Conservation (phyloP, 2,113 vertebrate genomes). For the Microcebus tavaratra region DNA sequence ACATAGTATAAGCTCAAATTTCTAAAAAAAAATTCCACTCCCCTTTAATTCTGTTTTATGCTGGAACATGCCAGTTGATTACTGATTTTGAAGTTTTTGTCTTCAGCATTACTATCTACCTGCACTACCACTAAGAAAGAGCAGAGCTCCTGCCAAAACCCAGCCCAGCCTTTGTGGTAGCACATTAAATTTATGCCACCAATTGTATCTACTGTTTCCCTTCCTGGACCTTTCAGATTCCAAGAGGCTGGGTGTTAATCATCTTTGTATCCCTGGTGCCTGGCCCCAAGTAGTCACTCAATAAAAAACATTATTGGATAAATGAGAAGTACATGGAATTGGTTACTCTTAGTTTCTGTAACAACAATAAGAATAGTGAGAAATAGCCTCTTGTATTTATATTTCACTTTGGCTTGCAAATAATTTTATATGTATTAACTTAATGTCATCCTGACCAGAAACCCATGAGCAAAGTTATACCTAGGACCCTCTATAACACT, state of each 20-base stretch:
- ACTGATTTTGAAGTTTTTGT: not conserved
- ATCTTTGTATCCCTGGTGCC: not conserved
- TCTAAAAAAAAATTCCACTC: not conserved
- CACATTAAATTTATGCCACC: not conserved
- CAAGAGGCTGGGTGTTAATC: not conserved
- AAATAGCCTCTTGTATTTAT: not conserved
- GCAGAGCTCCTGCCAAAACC: not conserved
- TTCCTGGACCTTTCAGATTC: not conserved
- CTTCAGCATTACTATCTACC: not conserved
- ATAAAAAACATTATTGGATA: not conserved
- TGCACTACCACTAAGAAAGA: not conserved
- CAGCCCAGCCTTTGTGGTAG: not conserved
- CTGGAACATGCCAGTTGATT: not conserved
- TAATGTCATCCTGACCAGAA: conserved; percentile 24
- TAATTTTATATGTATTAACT: conserved; percentile 30
- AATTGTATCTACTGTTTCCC: not conserved
- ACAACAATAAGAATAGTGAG: not conserved
- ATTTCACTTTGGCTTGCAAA: conserved; percentile 6
- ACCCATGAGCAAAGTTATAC: not conserved
- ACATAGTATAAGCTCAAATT: not conserved
- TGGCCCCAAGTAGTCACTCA: not conserved
- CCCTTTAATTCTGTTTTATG: not conserved
- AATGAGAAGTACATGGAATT: not conserved
- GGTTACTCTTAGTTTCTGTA: not conserved
- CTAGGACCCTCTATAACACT: not conserved